These are phyloP conservation scores for Linyphia triangularis DNA, from an alignment of 2,888 invertebrate species.

Conservation along the genomic window DNA sequence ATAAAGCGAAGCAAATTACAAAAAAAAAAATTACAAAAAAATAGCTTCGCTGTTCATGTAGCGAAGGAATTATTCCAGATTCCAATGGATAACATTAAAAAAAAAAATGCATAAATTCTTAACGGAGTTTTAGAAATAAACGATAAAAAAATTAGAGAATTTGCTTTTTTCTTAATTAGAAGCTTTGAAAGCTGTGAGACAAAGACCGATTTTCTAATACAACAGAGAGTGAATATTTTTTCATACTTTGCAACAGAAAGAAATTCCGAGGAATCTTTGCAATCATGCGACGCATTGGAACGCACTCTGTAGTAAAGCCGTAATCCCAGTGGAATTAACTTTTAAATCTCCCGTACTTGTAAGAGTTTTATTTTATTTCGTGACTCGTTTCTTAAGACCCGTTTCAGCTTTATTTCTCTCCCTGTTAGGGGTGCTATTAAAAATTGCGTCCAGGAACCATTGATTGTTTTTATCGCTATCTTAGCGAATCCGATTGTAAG, in stretches of 20 bases:
- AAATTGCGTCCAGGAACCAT: constrained; percentile 50
- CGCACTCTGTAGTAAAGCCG: constrained; percentile 62
- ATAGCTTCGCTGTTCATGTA: constrained; percentile 19
- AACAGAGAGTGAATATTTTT: constrained; percentile 34
- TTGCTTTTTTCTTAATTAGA: constrained; percentile 72
- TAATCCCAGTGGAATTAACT: constrained; percentile 68
- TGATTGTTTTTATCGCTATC: neutral
- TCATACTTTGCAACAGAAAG: constrained; percentile 1
- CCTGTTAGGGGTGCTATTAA: constrained; percentile 49
- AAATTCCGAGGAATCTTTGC: constrained; percentile 55
- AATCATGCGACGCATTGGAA: constrained; percentile 47
- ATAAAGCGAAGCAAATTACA: neutral
- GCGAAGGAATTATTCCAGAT: constrained; percentile 65
- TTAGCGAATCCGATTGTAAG: too few relatives aligned
- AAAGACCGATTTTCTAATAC: constrained; percentile 52
- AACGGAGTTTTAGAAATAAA: constrained; percentile 63
- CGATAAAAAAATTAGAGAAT: constrained; percentile 42
- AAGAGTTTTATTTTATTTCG: constrained; percentile 72
- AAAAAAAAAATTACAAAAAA: constrained; percentile 14
- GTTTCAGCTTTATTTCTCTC: constrained; percentile 39
- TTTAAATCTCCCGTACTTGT: constrained; percentile 68
- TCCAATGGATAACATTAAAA: constrained; percentile 46
- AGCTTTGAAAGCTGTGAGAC: constrained; percentile 58
- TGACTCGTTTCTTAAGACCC: constrained; percentile 66
- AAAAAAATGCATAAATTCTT: constrained; percentile 70